Base-by-base conservation (phyloP, 1,140 invertebrate genomes). In the Hermatobates lingyangjiaoensis region DNA sequence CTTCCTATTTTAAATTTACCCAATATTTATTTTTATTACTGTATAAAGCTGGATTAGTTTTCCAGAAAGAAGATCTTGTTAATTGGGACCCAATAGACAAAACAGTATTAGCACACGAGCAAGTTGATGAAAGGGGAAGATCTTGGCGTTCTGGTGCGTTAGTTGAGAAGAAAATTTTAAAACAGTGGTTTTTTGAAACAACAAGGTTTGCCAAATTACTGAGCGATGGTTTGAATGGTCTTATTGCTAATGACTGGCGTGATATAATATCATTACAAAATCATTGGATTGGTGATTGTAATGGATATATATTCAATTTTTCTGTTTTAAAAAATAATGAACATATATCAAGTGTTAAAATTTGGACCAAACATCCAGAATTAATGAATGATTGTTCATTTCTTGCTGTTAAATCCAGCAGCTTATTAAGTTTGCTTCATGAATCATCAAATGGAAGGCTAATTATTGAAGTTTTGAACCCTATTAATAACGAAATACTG, bases 11-110 rank as follows among this genome's bases (percentile, higher is more conserved):
- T 60, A 78, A 73, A 61, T 98, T 94, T 92, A 98, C 94, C 0
- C 96, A 99, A 68, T 81, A 80, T 61, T 73, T 99, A 49, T 98
- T 99, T 69, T 62, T 97, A 2, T 82, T 90, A 69, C 68, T 99
- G 50, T 89, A 74, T 68, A 77, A 95, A 61, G 71, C 75, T 40
- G 87, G 83, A 18, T 70, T 97, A 26, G 79, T 80, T 15, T 97
- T 96, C 68, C 82, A 83, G 63, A 87, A 83, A 67, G 74, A 89
- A 77, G 80, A 87, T 18, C 70, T 81, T 56, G 95, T 99, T 0
- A 96, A 98, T 70, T 99, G 95, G 95, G 96, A 99, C 76, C 96
- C 96, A 0, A 72, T 98, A 1, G 96, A 99, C 70, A 66, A 89
- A 65, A 99, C 96, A 14, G 96, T 98, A 3, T 66, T 99, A 50